Evolutionary conservation across 2,888 invertebrate genomes (phyloP), one percentile per base, ranked within the genome.

Genomic region (Agrotis ipsilon): DNA sequence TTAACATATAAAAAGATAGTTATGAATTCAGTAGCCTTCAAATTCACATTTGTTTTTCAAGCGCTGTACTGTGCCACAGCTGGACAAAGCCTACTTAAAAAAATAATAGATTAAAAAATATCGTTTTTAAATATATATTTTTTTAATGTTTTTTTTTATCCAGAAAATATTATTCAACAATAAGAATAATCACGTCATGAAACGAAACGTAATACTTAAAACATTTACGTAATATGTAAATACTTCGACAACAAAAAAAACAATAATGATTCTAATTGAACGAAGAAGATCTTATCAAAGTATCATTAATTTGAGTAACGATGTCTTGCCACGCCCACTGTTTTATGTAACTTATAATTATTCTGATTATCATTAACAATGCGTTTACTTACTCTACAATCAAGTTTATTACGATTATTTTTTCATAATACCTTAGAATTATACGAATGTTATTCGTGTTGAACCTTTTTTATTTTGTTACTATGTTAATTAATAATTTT

Each of bases 261-360:
- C 48, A 49, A 55, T 61, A n/a, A 48, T 27, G 43, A 49, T 71
- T 39, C 9, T 39, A 75, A 67, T 27, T 64, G 16, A 16, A 21
- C 6, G 1, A 68, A 68, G 58, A 1, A 0, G 68, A 71, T 81
- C 7, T 70, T 72, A 84, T 78, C 70, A 51, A n/a, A 7, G 61
- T 49, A 65, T 59, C 60, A 71, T 82, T 70, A 68, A 66, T 71
- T 69, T 72, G 51, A 74, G 32, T 69, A 66, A 81, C 43, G 51
- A 68, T 19, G 54, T 72, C 57, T 78, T 9, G 57, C 46, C 60
- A 66, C 82, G 11, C 81, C 81, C 51, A 59, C 48, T 19, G 6
- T 19, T 32, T 49, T 61, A 46, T 9, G 13, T 2, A 77, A 54
- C 16, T 46, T 70, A 62, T 70, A 76, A 77, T 81, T 78, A 81